These are phyloP conservation scores for Chrysodeixis includens DNA, from an alignment of 2,888 invertebrate genomes.

Conservation along the genomic window DNA sequence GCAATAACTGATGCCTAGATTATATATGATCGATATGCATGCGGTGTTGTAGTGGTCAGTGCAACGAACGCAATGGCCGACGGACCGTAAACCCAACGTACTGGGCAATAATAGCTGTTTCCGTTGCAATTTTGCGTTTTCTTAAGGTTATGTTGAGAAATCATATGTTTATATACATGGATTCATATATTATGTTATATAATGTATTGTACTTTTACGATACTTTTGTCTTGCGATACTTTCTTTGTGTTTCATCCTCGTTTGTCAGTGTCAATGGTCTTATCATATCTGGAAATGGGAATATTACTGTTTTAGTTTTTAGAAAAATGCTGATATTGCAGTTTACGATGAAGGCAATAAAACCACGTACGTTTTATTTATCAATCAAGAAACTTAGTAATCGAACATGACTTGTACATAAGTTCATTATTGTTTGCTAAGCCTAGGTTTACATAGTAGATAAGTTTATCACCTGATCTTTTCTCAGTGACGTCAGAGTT, in stretches of 20 bases:
- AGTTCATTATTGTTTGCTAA: too few relatives aligned
- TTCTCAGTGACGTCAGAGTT: too few relatives aligned
- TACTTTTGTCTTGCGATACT: background rate
- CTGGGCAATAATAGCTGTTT: slow-evolving; percentile 67
- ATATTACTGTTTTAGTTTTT: background rate
- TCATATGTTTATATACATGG: slow-evolving; percentile 15
- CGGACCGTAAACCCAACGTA: slow-evolving; percentile 72
- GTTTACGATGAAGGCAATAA: background rate
- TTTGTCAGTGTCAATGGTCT: background rate
- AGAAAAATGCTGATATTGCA: background rate
- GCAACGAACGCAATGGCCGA: slow-evolving; percentile 71
- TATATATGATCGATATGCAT: slow-evolving; percentile 47
- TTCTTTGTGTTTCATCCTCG: background rate
- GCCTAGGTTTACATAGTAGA: too few relatives aligned
- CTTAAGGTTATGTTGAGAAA: slow-evolving; percentile 49
- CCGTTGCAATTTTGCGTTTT: slow-evolving; percentile 63
- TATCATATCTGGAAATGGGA: too few relatives aligned
- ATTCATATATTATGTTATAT: background rate
- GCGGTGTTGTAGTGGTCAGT: slow-evolving; percentile 57
- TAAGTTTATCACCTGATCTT: too few relatives aligned
- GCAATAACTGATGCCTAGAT: slow-evolving; percentile 33
- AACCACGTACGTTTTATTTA: background rate
- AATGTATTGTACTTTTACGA: too few relatives aligned
- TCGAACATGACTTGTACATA: too few relatives aligned
- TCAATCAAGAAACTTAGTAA: background rate